Conservation (phyloP, 2,797 vertebrate species). For the Mormyrops attenuatus region DNA sequence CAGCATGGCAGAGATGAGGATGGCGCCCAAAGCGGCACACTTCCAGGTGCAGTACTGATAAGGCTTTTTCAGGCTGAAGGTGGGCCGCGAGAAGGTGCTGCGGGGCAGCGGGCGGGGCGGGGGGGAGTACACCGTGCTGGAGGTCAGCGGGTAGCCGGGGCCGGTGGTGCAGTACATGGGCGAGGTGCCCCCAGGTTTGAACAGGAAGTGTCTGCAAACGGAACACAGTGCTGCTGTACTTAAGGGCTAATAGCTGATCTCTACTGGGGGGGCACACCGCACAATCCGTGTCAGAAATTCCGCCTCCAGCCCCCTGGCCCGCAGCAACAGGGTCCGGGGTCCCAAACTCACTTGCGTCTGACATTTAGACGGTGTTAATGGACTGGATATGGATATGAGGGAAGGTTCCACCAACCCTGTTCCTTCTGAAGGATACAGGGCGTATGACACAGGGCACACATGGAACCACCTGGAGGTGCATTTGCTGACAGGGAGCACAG, state of each 20-base stretch:
- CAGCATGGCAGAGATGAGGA: conserved; percentile 86
- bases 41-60: conserved; percentile 99
- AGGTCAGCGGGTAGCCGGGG: conserved; percentile 94
- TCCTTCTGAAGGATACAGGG: background rate
- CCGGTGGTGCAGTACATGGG: conserved; percentile 96
- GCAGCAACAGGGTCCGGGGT: background rate
- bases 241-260: background rate
- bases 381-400: background rate
- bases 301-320: background rate
- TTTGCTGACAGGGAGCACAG: conserved; percentile 51
- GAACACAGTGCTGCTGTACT: background rate
- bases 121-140: conserved; percentile 97
- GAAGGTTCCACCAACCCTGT: background rate
- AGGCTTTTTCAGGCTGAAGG: conserved; percentile 97
- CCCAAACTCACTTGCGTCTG: background rate
- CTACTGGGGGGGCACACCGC: background rate
- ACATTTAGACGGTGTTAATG: background rate
- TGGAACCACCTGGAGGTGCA: conserved; percentile 43
- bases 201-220: conserved; percentile 87
- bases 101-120: conserved; percentile 91
- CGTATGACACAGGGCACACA: conserved; percentile 11
- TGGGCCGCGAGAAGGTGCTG: conserved; percentile 88
- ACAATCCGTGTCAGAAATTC: background rate
- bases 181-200: conserved; percentile 96
- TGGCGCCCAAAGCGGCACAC: conserved; percentile 92